Conservation (phyloP, 2,797 vertebrate genomes). For the Lutjanus campechanus region DNA sequence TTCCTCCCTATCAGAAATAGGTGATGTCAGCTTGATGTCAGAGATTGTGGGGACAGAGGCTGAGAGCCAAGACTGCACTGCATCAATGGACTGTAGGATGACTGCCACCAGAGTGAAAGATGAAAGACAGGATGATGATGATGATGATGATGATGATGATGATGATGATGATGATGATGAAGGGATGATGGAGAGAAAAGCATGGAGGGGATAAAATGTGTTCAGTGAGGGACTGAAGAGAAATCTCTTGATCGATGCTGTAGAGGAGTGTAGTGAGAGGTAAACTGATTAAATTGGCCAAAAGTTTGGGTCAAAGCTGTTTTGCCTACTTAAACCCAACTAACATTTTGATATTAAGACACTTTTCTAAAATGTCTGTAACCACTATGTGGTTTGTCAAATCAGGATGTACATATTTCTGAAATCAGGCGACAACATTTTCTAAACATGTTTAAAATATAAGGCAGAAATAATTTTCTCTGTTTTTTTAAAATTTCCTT, state of each 20-base stretch:
- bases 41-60: neutral
- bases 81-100: slow-evolving; percentile 31
- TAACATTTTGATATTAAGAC: slow-evolving; percentile 13
- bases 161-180: too few species aligned
- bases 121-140: neutral
- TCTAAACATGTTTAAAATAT: neutral
- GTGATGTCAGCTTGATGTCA: slow-evolving; percentile 48
- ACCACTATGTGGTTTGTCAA: neutral
- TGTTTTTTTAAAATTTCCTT: neutral
- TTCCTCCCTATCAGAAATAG: slow-evolving; percentile 53
- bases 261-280: neutral
- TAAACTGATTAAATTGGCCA: neutral
- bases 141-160: too few species aligned
- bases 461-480: neutral
- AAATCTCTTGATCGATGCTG: neutral
- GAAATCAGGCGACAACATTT: neutral
- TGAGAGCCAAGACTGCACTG: slow-evolving; percentile 24
- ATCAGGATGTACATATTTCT: neutral
- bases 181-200: slow-evolving; percentile 28
- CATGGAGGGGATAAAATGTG: slow-evolving; percentile 3
- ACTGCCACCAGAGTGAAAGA: slow-evolving; percentile 26
- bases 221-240: neutral
- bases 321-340: neutral
- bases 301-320: neutral
- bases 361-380: neutral